Evolutionary conservation across 2,797 vertebrate genomes (phyloP), one percentile per base, ranked within the genome.

Genomic region (Enteromius treurensis): DNA sequence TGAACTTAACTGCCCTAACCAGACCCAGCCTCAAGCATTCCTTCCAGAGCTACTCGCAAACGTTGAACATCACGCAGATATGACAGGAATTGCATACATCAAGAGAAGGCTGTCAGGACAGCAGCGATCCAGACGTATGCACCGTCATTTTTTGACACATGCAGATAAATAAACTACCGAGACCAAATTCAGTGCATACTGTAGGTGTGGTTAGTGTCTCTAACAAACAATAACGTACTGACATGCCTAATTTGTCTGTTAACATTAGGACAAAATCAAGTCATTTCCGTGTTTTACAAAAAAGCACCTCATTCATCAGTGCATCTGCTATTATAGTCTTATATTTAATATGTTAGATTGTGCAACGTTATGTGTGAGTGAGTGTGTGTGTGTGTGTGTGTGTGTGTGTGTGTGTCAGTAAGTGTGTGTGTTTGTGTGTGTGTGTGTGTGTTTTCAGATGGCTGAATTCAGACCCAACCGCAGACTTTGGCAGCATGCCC

Each of bases 401-500:
- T 53, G 19, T 21, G 51, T 51, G 0, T 7, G 47, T 21, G 47
- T 55, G 75, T 4, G 47, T 71, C 5, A 37, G 34, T 37, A 37
- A 37, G 40, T 51, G 1, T 81, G 11, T 64, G 70, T 64, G 29
- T 3, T 32, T 32, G 29, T 32, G 29, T 32, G 3, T 1, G 74
- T 67, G 60, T 71, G n/a, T 67, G 58, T 60, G 71, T 69, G 49
- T 71, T 69, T 83, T 83, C 73, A 67, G 45, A 76, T 77, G 71
- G 71, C 15, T 91, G 88, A 90, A 89, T 92, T 91, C 88, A 90
- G 85, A 89, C 86, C 89, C 19, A 73, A 55, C 77, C 89, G 81
- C 77, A 86, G 62, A 42, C 79, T 86, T 79, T 92, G 93, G 93
- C 92, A 85, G 71, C 60, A 47, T 1, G 86, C 91, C 91, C 81